Percentiles rank a stretch among this genome's conserved stretches.
Conservation (phyloP, 2,888 invertebrate species). For the Cancer borealis region DNA sequence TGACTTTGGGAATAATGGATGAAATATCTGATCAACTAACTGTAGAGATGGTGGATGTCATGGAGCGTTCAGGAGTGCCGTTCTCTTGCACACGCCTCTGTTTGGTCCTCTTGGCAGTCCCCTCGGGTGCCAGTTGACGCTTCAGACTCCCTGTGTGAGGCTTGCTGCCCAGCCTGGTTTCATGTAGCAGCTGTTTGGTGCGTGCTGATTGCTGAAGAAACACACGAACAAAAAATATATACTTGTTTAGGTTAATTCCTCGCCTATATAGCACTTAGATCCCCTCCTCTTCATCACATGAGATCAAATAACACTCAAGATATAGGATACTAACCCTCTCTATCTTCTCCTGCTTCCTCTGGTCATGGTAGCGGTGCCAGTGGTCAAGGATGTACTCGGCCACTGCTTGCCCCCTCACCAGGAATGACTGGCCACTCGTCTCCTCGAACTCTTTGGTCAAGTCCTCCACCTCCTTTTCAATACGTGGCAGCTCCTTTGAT, state of each 20-base stretch:
- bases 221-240: not conserved
- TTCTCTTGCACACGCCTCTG: conserved; percentile 2
- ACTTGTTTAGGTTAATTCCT: not conserved
- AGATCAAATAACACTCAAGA: not conserved
- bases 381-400: conserved; percentile 50
- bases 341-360: conserved; percentile 46
- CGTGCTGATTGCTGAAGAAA: not conserved
- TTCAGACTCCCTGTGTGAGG: not conserved
- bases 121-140: not conserved
- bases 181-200: not conserved
- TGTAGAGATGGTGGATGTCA: not conserved
- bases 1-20: not conserved
- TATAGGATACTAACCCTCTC: conserved; percentile 54
- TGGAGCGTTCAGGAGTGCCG: not conserved
- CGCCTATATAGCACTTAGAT: not conserved
- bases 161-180: not conserved
- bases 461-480: conserved; percentile 38
- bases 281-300: not conserved
- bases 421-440: conserved; percentile 38
- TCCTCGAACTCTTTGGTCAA: not conserved
- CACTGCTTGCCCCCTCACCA: conserved; percentile 44
- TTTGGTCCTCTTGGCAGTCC: not conserved
- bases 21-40: not conserved
- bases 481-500: conserved; percentile 41
- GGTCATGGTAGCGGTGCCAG: conserved; percentile 60